Conservation (phyloP, 2,113 vertebrate species). For the Varanus salvator region DNA sequence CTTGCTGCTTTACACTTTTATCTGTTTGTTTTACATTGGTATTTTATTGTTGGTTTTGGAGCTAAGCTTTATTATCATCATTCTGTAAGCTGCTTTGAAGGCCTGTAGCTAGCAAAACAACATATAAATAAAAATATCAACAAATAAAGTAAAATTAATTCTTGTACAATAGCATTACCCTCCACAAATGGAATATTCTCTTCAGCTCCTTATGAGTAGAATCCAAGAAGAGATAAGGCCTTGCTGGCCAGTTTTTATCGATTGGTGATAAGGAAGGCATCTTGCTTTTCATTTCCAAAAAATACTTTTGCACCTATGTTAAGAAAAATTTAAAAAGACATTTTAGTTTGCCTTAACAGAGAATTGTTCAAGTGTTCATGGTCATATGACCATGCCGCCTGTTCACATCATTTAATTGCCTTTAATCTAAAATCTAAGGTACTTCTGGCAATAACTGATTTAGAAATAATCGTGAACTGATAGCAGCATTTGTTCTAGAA, state of each 20-base stretch:
- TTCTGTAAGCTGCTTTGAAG: background rate
- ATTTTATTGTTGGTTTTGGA: background rate
- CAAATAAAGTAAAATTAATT: background rate
- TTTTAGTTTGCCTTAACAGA: constrained; percentile 13
- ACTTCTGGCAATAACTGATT: background rate
- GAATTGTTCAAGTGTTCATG: background rate
- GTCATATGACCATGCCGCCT: constrained; percentile 22
- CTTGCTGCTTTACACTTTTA: background rate
- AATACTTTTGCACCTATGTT: constrained; percentile 94
- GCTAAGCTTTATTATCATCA: background rate
- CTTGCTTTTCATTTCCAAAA: constrained; percentile 89
- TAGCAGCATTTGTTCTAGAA: too few species aligned
- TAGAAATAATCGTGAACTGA: background rate
- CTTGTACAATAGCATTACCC: constrained; percentile 79
- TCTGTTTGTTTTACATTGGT: background rate
- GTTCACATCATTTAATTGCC: background rate
- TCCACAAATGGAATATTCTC: constrained; percentile 95
- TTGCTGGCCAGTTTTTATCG: constrained; percentile 91
- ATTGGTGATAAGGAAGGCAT: constrained; percentile 94
- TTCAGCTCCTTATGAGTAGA: constrained; percentile 88
- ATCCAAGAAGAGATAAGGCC: constrained; percentile 92
- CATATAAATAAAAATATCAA: background rate
- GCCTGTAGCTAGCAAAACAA: background rate
- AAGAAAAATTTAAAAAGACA: constrained; percentile 55
- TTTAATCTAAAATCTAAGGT: background rate